Evolutionary conservation across 1,140 invertebrate species (phyloP), one percentile per base, ranked within the genome.

Genomic region (Drosophila tropicalis): DNA sequence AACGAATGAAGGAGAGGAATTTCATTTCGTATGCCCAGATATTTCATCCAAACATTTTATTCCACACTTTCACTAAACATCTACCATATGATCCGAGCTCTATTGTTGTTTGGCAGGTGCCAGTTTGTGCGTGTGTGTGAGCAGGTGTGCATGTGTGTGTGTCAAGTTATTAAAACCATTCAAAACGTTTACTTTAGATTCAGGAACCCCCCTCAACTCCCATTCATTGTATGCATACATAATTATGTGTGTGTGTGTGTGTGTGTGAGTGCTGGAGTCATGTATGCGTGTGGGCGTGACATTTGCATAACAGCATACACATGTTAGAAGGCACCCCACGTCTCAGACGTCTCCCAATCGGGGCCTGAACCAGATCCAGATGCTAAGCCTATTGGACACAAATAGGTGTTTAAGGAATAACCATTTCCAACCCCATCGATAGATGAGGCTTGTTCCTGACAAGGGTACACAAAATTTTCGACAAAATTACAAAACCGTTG

Each of bases 91-190:
- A 69, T 51, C 54, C 76, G 39, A 69, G 41, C 58, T 56, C 44
- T 62, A 60, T 51, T 63, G 54, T 68, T 62, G 40, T 51, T 68
- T 22, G 44, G 17, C 44, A 51, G 64, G 36, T 40, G 29, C 39
- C 25, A 39, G 19, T 47, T 34, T 34, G 39, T 54, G 62, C 17
- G 73, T 76, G 13, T 41, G n/a, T n/a, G 12, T n/a, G 40, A 5
- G n/a, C 12, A 29, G 29, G 40, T n/a, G n/a, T 15, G 70, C 51
- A 10, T 51, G 44, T 22, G 66, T 77, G 82, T 79, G 79, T 82
- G 82, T 72, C 76, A 87, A 86, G 83, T 86, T 86, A 86, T 86
- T 86, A 86, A 86, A 87, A 82, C 79, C 83, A 86, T 86, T 82
- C 71, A 86, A 86, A 87, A 65, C 69, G 69, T 80, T 80, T 81